A percentile compares a stretch with the other conserved stretches of the same genome.
phyloP scores from a whole-genome alignment of 2,113 vertebrate species.

The Strix uralensis region DNA sequence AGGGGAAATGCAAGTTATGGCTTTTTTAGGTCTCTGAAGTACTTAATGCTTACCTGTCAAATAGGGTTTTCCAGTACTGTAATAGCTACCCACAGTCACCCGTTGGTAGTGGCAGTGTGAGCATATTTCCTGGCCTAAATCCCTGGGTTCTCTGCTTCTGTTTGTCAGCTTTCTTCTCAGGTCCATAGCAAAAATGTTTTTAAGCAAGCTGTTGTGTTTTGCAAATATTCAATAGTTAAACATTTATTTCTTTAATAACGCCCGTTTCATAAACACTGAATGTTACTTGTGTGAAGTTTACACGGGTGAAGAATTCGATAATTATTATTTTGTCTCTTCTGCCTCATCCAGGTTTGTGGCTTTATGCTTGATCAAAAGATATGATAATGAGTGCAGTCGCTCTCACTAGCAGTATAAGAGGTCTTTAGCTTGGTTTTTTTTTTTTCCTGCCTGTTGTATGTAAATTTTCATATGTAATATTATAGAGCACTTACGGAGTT shows the following conservation, averaged over 20 bases:
- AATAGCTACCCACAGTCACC: neutral
- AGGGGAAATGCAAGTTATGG: neutral
- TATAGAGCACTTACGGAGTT: neutral
- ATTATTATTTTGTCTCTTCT: conserved; percentile 1
- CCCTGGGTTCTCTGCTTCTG: neutral
- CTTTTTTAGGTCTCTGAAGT: neutral
- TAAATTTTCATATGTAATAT: neutral
- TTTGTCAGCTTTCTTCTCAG: neutral
- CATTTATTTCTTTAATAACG: neutral
- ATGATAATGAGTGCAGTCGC: neutral
- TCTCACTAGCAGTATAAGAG: neutral
- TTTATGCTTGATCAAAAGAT: conserved; percentile 4
- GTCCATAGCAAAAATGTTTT: neutral
- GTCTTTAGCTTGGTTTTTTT: neutral
- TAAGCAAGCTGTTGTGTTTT: neutral
- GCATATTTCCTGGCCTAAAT: neutral
- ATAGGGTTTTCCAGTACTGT: neutral
- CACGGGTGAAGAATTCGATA: neutral
- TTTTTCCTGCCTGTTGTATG: neutral
- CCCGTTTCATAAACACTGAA: neutral
- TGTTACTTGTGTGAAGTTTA: neutral
- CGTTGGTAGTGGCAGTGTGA: neutral
- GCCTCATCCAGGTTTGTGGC: neutral
- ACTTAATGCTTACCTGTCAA: neutral
- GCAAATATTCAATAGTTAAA: neutral